Evolutionary conservation across 2,113 vertebrate genomes (phyloP).

Genomic region (Philantomba maxwellii): DNA sequence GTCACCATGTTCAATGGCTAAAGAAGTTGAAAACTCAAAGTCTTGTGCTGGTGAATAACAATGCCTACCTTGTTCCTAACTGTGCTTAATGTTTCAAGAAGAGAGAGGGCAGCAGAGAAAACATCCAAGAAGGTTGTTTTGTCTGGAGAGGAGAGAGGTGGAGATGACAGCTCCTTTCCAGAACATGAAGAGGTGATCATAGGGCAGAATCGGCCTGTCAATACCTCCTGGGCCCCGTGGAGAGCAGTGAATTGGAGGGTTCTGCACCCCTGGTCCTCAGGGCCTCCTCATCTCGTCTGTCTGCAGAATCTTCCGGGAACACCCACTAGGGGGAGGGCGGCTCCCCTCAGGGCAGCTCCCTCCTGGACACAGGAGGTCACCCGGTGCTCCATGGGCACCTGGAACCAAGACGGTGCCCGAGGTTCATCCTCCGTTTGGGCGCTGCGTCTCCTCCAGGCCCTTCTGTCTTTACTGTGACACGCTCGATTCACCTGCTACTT

Average conservation of each 20-base stretch:
- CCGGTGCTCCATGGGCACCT: not conserved
- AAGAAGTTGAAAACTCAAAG: not conserved
- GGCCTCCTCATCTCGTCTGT: not conserved
- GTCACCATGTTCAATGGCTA: not conserved
- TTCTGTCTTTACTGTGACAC: not conserved
- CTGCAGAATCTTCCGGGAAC: accelerated
- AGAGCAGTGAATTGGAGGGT: not conserved
- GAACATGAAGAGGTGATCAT: accelerated
- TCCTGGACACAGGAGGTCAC: not conserved
- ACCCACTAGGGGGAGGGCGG: not conserved
- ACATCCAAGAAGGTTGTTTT: not conserved
- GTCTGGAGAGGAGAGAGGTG: not conserved
- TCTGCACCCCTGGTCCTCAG: not conserved
- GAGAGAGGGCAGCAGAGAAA: not conserved
- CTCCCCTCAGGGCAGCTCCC: too few relatives aligned
- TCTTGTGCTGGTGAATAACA: too few relatives aligned
- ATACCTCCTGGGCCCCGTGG: accelerated
- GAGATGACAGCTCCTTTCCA: not conserved
- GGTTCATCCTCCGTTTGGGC: not conserved
- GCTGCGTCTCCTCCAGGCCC: accelerated
- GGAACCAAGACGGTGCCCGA: accelerated
- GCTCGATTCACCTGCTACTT: not conserved
- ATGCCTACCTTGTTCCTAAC: accelerated
- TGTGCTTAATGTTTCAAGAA: too few relatives aligned
- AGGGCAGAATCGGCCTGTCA: accelerated